Percentiles rank a stretch among this genome's conserved stretches.
These are phyloP conservation scores for Aethes cnicana DNA, from an alignment of 2,888 invertebrate species.

Conservation along the genomic window DNA sequence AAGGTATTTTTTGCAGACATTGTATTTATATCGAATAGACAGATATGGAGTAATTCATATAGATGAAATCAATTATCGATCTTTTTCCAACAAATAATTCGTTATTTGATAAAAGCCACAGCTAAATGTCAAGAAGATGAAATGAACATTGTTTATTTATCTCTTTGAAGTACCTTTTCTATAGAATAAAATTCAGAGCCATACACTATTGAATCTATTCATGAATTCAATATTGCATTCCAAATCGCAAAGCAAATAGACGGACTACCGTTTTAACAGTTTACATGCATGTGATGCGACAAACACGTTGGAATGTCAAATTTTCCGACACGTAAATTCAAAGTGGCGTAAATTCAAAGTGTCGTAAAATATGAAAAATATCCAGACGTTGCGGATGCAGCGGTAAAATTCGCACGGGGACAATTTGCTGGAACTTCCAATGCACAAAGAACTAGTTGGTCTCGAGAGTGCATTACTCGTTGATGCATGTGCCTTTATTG, in stretches of 20 bases:
- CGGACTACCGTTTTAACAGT: slow-evolving; percentile 42
- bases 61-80: too few species aligned
- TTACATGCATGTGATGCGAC: slow-evolving; percentile 42
- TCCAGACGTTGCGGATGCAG: slow-evolving; percentile 50
- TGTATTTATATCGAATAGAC: too few species aligned
- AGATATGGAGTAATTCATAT: too few species aligned
- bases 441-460: slow-evolving; percentile 34
- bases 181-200: background rate
- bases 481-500: slow-evolving; percentile 1
- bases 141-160: too few species aligned
- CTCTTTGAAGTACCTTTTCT: too few species aligned
- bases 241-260: slow-evolving; percentile 37
- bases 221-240: slow-evolving; percentile 21
- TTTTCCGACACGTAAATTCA: slow-evolving; percentile 66
- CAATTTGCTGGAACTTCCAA: slow-evolving; percentile 49
- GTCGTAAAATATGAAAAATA: slow-evolving; percentile 78
- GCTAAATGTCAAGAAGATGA: too few species aligned
- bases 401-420: slow-evolving; percentile 56
- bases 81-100: too few species aligned
- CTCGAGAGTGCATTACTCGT: slow-evolving; percentile 1
- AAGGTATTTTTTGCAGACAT: too few species aligned
- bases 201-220: slow-evolving; percentile 6
- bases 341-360: slow-evolving; percentile 75
- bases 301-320: slow-evolving; percentile 43
- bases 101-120: too few species aligned